Base-by-base conservation (phyloP, 1,140 invertebrate species). In the Leguminivora glycinivorella region DNA sequence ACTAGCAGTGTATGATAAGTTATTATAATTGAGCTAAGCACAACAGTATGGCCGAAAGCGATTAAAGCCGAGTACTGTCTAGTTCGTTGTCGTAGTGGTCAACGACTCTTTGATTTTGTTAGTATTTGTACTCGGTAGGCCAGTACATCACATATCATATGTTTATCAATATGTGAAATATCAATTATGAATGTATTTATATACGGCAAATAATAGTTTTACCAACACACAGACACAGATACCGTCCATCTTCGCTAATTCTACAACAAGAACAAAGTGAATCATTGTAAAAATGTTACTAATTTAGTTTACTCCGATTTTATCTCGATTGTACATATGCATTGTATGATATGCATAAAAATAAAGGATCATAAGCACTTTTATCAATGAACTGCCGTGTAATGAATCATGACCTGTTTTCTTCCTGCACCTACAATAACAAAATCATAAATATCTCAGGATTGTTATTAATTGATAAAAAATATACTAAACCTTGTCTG, bases 371-470 rank as follows among this genome's bases (percentile, higher is more conserved):
- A 52, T 52, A 52, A 1, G 1, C 12, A 22, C 5, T 60, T 60
- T 31, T 63, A 63, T 63, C 58, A 63, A 63, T 31, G 26, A 29
- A 63, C 12, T 63, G 9, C 14, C 19, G 19, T 24, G 5, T 38
- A 67, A 67, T 67, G 31, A 67, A 67, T 67, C 38, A 43, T 9
- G n/a, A 22, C 19, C 12, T 63, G 58, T 63, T 63, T 63, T 63
- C 58, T 63, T 31, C 58, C 29, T 24, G 9, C 66, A 25, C 5
- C 5, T 40, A 24, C 19, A 67, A 67, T 67, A 67, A 67, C 66
- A 67, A 67, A 17, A 19, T 10, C 66, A 67, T 67, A 67, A 67
- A 67, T 67, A 38, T n/a, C n/a, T 67, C 26, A 34, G 63, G 9
- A 67, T 38, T 31, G 66, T 43, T 63, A 26, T 29, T 25, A 3